Base-by-base conservation (phyloP, 2,888 invertebrate species). In the Anticlea derivata region DNA sequence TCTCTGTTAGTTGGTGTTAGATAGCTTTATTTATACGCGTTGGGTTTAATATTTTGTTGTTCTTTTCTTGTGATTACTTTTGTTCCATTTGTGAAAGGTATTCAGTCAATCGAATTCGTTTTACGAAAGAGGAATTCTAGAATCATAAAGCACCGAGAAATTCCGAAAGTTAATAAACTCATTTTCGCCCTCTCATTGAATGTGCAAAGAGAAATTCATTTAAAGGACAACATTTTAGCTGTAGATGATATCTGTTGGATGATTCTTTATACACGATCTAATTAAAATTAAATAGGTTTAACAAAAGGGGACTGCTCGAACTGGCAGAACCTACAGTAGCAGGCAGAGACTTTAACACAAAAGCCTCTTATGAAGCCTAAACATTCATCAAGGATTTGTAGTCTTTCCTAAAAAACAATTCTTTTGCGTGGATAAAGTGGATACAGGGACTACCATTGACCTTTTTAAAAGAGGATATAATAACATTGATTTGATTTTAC, bases 141-240 rank as follows among this genome's bases (percentile, higher is more conserved):
- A 12, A 13, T 30, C 7, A 12, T 30, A 30, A 33, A 33, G 17
- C 7, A 1, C 11, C 20, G 10, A 7, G 11, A 29, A 7, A 31
- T 7, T 23, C 30, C 30, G 26, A 34, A 55, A 59, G 38, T 55
- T 43, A 48, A 44, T 50, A n/a, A n/a, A n/a, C n/a, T n/a, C n/a
- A n/a, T n/a, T n/a, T n/a, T n/a, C n/a, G n/a, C n/a, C n/a, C n/a
- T n/a, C n/a, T n/a, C n/a, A n/a, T n/a, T n/a, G n/a, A n/a, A n/a
- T n/a, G n/a, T n/a, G 41, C 22, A 38, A 52, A 38, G 26, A 41
- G 17, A 50, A 58, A 38, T 54, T 47, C 49, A 34, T 43, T 50
- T 44, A 48, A 51, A 22, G 51, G 49, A 8, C 24, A 13, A 38
- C 22, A 33, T 45, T 57, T 43, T 13, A 7, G 23, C 7, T 46